phyloP scores from a whole-genome alignment of 2,797 vertebrate species.

The Kryptopterus vitreolus region DNA sequence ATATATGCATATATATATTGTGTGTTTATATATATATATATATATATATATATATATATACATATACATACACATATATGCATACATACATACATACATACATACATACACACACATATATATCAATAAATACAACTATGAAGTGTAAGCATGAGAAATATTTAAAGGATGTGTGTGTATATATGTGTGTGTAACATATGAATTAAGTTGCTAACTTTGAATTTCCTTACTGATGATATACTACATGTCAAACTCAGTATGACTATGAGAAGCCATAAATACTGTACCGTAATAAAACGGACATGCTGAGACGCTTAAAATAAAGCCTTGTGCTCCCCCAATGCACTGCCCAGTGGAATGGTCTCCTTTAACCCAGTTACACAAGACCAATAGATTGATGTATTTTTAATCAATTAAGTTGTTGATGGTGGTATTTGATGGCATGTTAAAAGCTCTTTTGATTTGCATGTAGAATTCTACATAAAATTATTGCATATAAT shows the following conservation, averaged over 20 bases:
- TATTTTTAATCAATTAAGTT: background rate
- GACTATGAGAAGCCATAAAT: background rate
- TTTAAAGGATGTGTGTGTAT: background rate
- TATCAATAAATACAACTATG: background rate
- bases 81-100: too few relatives aligned
- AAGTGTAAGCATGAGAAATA: slow-evolving; percentile 32
- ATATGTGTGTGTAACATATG: too few relatives aligned
- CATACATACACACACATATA: too few relatives aligned
- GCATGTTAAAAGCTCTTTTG: background rate
- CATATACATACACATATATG: too few relatives aligned
- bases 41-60: too few relatives aligned
- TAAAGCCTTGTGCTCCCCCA: background rate
- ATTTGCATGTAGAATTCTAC: background rate
- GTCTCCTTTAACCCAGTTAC: background rate
- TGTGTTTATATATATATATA: too few relatives aligned
- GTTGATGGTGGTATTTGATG: background rate
- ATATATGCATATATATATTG: too few relatives aligned
- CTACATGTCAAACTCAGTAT: background rate
- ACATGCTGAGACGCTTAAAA: background rate
- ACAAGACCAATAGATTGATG: background rate
- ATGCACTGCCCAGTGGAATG: background rate
- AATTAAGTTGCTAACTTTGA: background rate
- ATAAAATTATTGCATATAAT: too few relatives aligned
- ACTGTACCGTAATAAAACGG: background rate
- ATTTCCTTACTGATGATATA: background rate